Percentiles rank a stretch among this genome's conserved stretches.
phyloP scores from a whole-genome alignment of 2,797 vertebrate species.

The Hippocampus kuda region DNA sequence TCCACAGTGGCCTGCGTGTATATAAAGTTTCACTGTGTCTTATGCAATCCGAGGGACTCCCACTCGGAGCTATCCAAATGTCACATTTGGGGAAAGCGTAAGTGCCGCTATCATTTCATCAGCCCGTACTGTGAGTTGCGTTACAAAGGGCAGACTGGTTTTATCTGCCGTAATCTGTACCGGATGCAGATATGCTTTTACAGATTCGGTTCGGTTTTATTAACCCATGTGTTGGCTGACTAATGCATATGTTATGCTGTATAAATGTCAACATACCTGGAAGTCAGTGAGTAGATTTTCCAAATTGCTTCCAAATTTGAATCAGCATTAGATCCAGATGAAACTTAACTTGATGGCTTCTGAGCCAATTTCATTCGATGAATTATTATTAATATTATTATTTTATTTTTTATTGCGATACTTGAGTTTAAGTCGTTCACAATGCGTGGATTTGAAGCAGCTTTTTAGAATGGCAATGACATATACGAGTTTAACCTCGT shows the following conservation, averaged over 20 bases:
- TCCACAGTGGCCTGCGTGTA: background rate
- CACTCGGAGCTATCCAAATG: background rate
- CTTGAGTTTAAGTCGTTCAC: no score
- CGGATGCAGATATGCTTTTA: background rate
- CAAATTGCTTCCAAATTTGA: background rate
- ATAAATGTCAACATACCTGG: background rate
- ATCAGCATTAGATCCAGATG: background rate
- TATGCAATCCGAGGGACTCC: background rate
- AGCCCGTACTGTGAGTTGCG: background rate
- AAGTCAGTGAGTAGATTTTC: background rate
- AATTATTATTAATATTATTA: no score
- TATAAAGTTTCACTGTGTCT: slow-evolving; percentile 1
- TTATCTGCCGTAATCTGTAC: background rate
- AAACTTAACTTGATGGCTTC: no score
- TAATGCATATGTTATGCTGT: background rate
- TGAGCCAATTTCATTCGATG: no score
- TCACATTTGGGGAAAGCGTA: background rate
- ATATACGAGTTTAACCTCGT: no score
- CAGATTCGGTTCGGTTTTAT: background rate
- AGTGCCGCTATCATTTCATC: background rate
- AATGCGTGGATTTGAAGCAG: no score
- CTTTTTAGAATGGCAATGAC: no score
- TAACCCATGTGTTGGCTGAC: no score
- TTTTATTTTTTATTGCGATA: no score
- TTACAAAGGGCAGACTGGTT: background rate